Conservation (phyloP, 1,140 invertebrate genomes). For the Dendroctonus valens region DNA sequence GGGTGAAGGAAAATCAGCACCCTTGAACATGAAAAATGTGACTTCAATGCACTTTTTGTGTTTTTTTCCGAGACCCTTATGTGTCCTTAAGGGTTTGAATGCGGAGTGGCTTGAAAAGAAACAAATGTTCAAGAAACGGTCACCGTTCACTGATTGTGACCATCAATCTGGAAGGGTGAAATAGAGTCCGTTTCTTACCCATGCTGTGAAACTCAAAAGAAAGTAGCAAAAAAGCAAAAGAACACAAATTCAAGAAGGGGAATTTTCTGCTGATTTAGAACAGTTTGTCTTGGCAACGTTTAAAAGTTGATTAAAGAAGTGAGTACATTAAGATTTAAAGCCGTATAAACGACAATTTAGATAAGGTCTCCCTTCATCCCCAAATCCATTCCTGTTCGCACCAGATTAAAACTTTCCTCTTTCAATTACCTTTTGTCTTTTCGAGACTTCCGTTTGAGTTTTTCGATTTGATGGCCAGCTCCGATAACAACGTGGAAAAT, state of each 20-base stretch:
- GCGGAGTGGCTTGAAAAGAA: conserved; percentile 9
- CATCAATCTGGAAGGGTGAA: conserved; percentile 5
- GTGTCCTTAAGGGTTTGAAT: conserved; percentile 15
- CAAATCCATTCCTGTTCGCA: conserved; percentile 26
- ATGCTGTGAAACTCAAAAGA: too few relatives aligned
- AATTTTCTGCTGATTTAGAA: too few relatives aligned
- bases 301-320: conserved; percentile 18
- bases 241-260: too few relatives aligned
- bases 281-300: neutral
- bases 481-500: too few relatives aligned
- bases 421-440: conserved; percentile 32
- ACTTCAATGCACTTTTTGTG: conserved; percentile 25
- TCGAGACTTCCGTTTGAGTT: neutral
- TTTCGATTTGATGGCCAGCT: too few relatives aligned
- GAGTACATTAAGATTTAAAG: conserved; percentile 17
- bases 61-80: conserved; percentile 8
- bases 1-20: too few relatives aligned
- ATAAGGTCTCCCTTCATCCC: conserved; percentile 19
- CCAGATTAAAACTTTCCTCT: conserved; percentile 28
- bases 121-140: conserved; percentile 17
- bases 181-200: too few relatives aligned
- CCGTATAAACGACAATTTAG: conserved; percentile 24
- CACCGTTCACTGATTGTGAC: conserved; percentile 7
- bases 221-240: too few relatives aligned
- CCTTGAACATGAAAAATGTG: conserved; percentile 10